phyloP scores from a whole-genome alignment of 1,140 invertebrate species.

The Grapholita molesta region DNA sequence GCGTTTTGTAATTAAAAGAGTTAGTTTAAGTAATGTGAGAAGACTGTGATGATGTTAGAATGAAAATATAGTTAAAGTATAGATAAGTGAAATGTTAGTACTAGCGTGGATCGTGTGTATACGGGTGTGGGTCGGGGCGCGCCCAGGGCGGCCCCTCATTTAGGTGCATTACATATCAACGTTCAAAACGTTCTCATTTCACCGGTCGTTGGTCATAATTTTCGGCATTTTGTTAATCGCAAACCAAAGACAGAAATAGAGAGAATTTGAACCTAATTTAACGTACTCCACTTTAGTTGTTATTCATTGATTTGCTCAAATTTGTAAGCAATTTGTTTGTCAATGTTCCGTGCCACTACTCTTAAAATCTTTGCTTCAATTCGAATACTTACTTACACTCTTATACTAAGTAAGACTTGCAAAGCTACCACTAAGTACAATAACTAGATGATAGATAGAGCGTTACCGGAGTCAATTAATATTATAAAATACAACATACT shows the following conservation, averaged over 20 bases:
- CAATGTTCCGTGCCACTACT: slow-evolving; percentile 15
- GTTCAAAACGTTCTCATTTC: slow-evolving; percentile 40
- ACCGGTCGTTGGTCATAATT: slow-evolving; percentile 22
- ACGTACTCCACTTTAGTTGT: slow-evolving; percentile 7
- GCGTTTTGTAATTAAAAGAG: slow-evolving; percentile 25
- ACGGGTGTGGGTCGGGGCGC: slow-evolving; percentile 32
- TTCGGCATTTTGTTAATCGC: slow-evolving; percentile 3
- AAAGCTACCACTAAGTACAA: slow-evolving; percentile 63
- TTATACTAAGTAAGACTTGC: slow-evolving; percentile 28
- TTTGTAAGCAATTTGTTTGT: slow-evolving; percentile 51
- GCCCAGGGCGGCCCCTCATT: slow-evolving; percentile 26
- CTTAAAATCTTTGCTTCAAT: background rate
- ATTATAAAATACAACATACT: slow-evolving; percentile 4
- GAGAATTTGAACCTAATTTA: background rate
- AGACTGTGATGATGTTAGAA: slow-evolving; percentile 70
- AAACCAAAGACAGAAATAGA: slow-evolving; percentile 14
- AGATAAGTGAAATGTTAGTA: slow-evolving; percentile 40
- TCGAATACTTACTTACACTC: background rate
- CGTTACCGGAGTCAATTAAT: slow-evolving; percentile 66
- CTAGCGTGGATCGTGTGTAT: slow-evolving; percentile 21
- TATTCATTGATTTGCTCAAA: slow-evolving; percentile 51
- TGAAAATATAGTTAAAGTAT: slow-evolving; percentile 42
- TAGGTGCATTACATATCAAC: slow-evolving; percentile 36
- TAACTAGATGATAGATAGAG: slow-evolving; percentile 51
- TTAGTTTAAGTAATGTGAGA: slow-evolving; percentile 57